These are phyloP conservation scores for Epizoanthus ramosus DNA, from an alignment of 92 coral and sea anemone species.

Conservation along the genomic window DNA sequence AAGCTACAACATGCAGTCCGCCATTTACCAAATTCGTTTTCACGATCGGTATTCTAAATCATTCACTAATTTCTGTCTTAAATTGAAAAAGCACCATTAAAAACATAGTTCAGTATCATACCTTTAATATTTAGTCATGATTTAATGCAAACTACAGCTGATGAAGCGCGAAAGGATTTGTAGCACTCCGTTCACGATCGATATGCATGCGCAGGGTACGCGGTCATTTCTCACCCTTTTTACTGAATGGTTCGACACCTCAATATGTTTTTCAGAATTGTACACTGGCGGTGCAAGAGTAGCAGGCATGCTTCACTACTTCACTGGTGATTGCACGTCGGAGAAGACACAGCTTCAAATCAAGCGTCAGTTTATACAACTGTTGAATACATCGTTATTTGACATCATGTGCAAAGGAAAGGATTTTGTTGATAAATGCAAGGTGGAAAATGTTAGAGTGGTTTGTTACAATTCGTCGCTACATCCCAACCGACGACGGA, in stretches of 20 bases:
- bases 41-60: too few relatives aligned
- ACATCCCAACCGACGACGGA: neutral
- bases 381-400: neutral
- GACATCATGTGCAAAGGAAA: neutral
- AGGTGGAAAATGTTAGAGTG: neutral
- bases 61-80: too few relatives aligned
- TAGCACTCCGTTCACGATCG: neutral
- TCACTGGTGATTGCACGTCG: neutral
- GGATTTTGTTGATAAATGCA: neutral
- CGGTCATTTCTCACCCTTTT: too few relatives aligned
- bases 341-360: neutral
- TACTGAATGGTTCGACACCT: too few relatives aligned
- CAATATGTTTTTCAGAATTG: neutral
- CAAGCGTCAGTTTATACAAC: neutral
- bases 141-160: neutral
- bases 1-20: too few relatives aligned
- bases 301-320: neutral
- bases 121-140: neutral
- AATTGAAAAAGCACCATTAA: too few relatives aligned
- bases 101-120: too few relatives aligned
- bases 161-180: conserved; percentile 1
- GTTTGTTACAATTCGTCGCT: neutral
- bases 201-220: too few relatives aligned
- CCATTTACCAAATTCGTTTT: too few relatives aligned
- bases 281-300: neutral